Evolutionary conservation across 2,113 vertebrate genomes (phyloP), one percentile per base, ranked within the genome.

Genomic region (Perognathus longimembris): DNA sequence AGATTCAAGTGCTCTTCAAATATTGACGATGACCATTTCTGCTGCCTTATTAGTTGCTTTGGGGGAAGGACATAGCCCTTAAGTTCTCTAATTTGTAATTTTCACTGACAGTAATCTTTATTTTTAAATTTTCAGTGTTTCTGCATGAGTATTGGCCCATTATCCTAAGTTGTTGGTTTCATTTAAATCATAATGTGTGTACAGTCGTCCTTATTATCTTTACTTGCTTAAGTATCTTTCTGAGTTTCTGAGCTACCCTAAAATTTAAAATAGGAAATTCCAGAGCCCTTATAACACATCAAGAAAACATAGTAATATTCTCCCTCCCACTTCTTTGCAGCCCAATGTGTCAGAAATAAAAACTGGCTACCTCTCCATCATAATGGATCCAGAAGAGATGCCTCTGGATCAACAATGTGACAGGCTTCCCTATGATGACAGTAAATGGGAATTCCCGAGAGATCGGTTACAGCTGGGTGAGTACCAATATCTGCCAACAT

Each of bases 371-470:
- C 98, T 99, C 57, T 99, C 99, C 0, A 99, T 99, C 83, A 99
- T 99, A 95, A 99, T 99, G 97, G 99, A 99, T 97, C 99, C 99
- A 0, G 99, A 99, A 57, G 99, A 99, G 97, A 98, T 99, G 97
- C 98, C 2, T 45, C 98, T 99, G 0, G 98, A 99, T 0, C 99
- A 99, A 96, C 99, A 99, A 96, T 76, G 98, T 26, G 99, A 99
- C 2, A 98, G 98, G 6, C 98, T 99, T 50, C 99, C 99, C 69
- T 99, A 99, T 0, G 99, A 99, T 95, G 98, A 98, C 98, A 99
- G 97, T 80, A 99, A 99, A 93, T 99, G 99, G 99, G 99, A 99
- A 97, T 99, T 99, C 97, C 99, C 99, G 2, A 97, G 98, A 22
- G 99, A 99, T 87, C 98, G 99, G 21, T 98, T 99, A 82, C 98